These are phyloP conservation scores for Thunnus albacares DNA, from an alignment of 2,797 vertebrate species.

Conservation along the genomic window DNA sequence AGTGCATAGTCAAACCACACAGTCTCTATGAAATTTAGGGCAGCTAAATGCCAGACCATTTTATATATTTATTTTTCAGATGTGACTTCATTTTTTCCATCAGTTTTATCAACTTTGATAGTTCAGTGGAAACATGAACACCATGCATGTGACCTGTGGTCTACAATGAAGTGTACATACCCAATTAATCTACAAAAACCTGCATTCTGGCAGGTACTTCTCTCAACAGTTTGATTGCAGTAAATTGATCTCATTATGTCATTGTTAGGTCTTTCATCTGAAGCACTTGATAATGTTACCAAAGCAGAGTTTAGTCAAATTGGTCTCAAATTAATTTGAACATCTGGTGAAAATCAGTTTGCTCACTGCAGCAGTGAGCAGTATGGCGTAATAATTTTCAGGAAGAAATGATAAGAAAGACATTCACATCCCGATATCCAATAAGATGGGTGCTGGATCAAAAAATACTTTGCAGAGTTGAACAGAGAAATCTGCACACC, in stretches of 20 bases:
- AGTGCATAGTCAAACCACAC: too few relatives aligned
- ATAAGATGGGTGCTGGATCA: too few relatives aligned
- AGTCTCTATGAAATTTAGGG: too few relatives aligned
- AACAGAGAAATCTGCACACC: too few relatives aligned
- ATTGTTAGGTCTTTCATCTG: conserved; percentile 44
- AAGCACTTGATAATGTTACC: conserved; percentile 47
- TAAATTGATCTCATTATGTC: conserved; percentile 44
- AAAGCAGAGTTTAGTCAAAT: conserved; percentile 45
- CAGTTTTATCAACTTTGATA: too few relatives aligned
- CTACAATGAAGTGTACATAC: not conserved
- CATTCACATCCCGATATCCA: too few relatives aligned
- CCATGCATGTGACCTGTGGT: not conserved
- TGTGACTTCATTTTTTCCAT: too few relatives aligned
- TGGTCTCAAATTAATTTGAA: conserved; percentile 58
- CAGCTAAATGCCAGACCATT: too few relatives aligned
- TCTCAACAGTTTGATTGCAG: conserved; percentile 27
- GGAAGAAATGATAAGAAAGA: not conserved
- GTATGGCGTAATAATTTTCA: conserved; percentile 15
- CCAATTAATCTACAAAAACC: conserved; percentile 9
- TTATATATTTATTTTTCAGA: too few relatives aligned
- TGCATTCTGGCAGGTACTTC: conserved; percentile 7
- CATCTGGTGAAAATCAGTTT: conserved; percentile 59
- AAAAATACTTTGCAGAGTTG: too few relatives aligned
- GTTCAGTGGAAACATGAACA: too few relatives aligned
- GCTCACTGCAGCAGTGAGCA: conserved; percentile 23